Percentiles rank a stretch among this genome's conserved stretches.
Conservation (phyloP, 2,888 invertebrate species). For the Taenaris catops region DNA sequence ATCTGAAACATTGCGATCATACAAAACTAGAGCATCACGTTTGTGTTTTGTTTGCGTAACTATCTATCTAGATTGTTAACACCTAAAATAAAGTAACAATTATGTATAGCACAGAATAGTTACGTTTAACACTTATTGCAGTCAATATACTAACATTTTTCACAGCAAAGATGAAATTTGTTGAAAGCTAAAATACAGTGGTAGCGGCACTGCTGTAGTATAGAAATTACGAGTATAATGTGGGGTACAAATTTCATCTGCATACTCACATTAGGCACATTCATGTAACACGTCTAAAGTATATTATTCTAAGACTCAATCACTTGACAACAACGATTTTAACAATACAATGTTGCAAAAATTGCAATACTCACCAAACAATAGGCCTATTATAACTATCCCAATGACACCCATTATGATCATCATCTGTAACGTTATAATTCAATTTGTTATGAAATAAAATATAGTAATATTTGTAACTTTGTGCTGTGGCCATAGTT, state of each 20-base stretch:
- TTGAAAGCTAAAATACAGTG: too few species aligned
- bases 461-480: too few species aligned
- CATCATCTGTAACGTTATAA: constrained; percentile 86
- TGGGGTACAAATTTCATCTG: constrained; percentile 20
- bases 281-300: constrained; percentile 15
- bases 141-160: constrained; percentile 6
- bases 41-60: too few species aligned
- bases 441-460: not conserved
- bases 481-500: too few species aligned
- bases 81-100: constrained; percentile 8
- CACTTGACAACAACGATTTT: constrained; percentile 32
- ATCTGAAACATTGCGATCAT: constrained; percentile 18
- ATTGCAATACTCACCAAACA: constrained; percentile 87
- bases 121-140: constrained; percentile 1
- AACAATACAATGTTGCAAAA: constrained; percentile 1
- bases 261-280: constrained; percentile 6
- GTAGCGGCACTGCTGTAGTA: too few species aligned
- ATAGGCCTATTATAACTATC: constrained; percentile 89
- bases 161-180: constrained; percentile 18
- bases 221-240: too few species aligned
- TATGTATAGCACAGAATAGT: constrained; percentile 1
- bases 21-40: constrained; percentile 14
- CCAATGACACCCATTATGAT: constrained; percentile 93
- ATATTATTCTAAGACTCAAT: constrained; percentile 20
- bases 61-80: constrained; percentile 6